Conservation (phyloP, 2,113 vertebrate species). For the Grallaria varia region DNA sequence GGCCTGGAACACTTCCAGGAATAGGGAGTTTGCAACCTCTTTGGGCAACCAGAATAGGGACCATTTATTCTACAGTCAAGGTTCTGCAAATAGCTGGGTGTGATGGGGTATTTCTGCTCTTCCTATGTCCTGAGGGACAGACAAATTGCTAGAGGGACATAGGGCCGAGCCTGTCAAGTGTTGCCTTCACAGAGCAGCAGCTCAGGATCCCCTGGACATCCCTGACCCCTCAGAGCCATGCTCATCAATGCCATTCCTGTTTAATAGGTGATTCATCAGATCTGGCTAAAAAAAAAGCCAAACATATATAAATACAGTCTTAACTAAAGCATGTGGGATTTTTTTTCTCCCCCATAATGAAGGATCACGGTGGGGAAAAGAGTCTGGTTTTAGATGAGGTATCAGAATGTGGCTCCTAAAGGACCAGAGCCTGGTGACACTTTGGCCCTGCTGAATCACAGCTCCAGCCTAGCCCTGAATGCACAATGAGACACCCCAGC, state of each 20-base stretch:
- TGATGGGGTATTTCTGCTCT: not conserved
- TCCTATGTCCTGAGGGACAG: not conserved
- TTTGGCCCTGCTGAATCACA: conserved; percentile 29
- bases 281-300: not conserved
- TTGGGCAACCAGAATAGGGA: not conserved
- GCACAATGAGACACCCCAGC: not conserved
- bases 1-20: not conserved
- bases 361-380: not conserved
- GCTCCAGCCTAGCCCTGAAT: not conserved
- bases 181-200: not conserved
- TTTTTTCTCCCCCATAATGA: not conserved
- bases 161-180: not conserved
- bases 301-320: not conserved
- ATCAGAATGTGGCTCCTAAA: not conserved
- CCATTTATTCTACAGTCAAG: not conserved
- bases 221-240: not conserved
- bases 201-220: not conserved
- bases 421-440: not conserved
- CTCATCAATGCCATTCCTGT: not conserved
- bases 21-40: not conserved
- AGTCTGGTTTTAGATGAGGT: not conserved
- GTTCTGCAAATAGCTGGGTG: not conserved
- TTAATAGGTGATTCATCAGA: not conserved
- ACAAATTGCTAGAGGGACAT: not conserved
- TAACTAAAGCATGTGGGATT: not conserved